Base-by-base conservation (phyloP, 2,888 invertebrate genomes). In the Schrankia costaestrigalis region DNA sequence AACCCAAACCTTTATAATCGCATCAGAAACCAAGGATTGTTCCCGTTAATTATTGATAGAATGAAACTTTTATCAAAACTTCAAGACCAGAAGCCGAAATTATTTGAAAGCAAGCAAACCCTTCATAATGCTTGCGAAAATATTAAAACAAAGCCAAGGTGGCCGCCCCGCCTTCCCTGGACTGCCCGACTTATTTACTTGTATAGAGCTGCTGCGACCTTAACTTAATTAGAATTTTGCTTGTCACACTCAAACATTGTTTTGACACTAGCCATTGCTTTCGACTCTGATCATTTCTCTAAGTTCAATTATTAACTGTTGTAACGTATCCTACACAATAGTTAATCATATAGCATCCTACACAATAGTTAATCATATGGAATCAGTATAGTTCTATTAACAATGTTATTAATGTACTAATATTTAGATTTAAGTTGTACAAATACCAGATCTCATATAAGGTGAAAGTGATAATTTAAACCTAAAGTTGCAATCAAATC, bases 111-210 rank as follows among this genome's bases (percentile, higher is more conserved):
- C 80, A 77, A 81, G 78, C 76, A 86, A 87, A 82, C 87, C 87
- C 86, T 87, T 87, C 83, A 82, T 85, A 87, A 86, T 83, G 86
- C 81, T 78, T 80, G 81, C 72, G 87, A 87, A 87, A 87, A 87
- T 87, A 87, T 87, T 87, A 87, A 87, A 87, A 87, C 87, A 87
- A 87, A 87, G 86, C 80, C 81, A 72, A 86, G 85, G 85, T 85
- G 78, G 71, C 79, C 73, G 63, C 82, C 83, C 81, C 80, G 75
- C 75, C 76, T 71, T 62, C 71, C 58, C 56, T 71, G 79, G 83
- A 83, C 83, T 76, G 66, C 66, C 60, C 65, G 63, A 65, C 67
- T 65, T 38, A 41, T 43, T 65, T 49, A 35, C 18, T 6, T 40
- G 1, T 56, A 53, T 58, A 49, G 82, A 81, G 85, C 32, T 66